A percentile compares a stretch with the other conserved stretches of the same genome.
These are phyloP conservation scores for Tenualosa thibaudeaui DNA, from an alignment of 2,797 vertebrate species.

Conservation along the genomic window DNA sequence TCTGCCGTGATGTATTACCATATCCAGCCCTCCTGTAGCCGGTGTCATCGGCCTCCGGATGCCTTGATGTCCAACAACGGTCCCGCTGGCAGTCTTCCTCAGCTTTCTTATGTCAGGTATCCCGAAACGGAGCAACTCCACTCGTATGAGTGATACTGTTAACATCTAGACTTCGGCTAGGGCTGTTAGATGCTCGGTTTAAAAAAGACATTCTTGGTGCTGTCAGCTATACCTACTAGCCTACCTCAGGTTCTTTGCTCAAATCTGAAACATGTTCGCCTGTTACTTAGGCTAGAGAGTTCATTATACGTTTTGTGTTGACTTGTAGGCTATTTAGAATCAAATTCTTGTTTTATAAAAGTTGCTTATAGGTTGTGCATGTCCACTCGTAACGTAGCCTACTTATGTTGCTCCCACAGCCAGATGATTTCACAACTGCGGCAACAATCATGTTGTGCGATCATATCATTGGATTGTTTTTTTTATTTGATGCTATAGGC, in stretches of 20 bases:
- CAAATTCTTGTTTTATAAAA: neutral
- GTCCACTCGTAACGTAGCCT: neutral
- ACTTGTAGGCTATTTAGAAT: neutral
- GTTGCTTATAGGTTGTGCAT: neutral
- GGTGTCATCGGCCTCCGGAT: constrained; percentile 56
- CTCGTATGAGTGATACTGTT: neutral
- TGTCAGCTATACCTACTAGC: neutral
- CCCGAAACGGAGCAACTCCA: neutral
- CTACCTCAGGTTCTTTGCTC: constrained; percentile 10
- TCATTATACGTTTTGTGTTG: neutral
- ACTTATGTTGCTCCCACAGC: neutral
- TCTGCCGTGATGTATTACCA: constrained; percentile 58
- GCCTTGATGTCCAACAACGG: constrained; percentile 66
- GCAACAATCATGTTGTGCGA: neutral
- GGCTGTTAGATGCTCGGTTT: neutral
- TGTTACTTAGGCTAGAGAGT: too few relatives aligned
- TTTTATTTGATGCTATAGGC: neutral
- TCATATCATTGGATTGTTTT: neutral
- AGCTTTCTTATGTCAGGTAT: neutral
- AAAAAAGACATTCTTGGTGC: neutral
- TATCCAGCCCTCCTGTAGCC: constrained; percentile 60
- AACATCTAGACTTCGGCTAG: neutral
- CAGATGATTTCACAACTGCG: neutral
- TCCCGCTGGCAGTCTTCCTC: constrained; percentile 47
- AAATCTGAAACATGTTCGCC: neutral